These are phyloP conservation scores for Rhopalosiphum padi DNA, from an alignment of 1,140 invertebrate species.

Conservation along the genomic window DNA sequence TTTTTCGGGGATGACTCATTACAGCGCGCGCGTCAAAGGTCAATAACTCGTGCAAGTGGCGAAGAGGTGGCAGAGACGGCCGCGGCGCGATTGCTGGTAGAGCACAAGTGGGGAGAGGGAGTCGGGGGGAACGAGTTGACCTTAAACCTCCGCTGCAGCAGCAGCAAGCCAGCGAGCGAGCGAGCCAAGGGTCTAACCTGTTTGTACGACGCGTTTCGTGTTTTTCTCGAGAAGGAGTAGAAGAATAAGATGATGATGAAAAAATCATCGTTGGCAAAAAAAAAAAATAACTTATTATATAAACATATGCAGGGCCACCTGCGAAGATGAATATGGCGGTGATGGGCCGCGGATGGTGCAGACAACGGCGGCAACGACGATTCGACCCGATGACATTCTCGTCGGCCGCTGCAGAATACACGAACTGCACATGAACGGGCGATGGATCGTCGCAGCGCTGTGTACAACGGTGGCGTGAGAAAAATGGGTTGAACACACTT, in stretches of 20 bases:
- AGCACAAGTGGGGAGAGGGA: too few relatives aligned
- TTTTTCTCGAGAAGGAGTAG: neutral
- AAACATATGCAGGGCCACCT: constrained; percentile 30
- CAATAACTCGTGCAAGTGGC: constrained; percentile 43
- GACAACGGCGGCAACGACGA: neutral
- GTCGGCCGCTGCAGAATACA: neutral
- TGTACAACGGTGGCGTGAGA: neutral
- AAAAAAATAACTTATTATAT: neutral
- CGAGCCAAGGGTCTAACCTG: constrained; percentile 47
- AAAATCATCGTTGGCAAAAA: constrained; percentile 3
- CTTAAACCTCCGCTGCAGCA: constrained; percentile 21
- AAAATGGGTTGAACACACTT: neutral
- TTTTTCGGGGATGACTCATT: constrained; percentile 43
- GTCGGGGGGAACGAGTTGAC: constrained; percentile 30
- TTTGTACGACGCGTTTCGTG: constrained; percentile 20
- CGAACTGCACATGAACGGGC: neutral
- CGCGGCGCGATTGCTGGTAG: neutral
- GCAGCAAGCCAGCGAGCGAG: neutral
- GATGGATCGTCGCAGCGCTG: neutral
- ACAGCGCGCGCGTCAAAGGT: neutral
- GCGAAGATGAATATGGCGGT: neutral
- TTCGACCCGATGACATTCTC: neutral
- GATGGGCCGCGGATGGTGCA: neutral
- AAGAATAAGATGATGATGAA: neutral
- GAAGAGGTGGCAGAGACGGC: neutral